phyloP scores from a whole-genome alignment of 1,140 invertebrate species.

The Papilio machaon region DNA sequence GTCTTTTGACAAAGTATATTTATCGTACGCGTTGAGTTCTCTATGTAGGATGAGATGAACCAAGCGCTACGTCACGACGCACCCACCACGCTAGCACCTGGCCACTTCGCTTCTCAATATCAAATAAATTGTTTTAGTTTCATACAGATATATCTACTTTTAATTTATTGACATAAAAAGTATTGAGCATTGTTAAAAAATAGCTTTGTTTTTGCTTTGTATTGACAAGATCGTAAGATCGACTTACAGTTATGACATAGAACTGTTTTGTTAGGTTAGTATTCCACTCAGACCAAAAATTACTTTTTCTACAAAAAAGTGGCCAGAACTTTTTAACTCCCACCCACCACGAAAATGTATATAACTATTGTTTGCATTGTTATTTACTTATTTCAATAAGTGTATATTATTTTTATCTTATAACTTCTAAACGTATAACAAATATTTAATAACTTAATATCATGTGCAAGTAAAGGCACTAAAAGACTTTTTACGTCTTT shows the following conservation, averaged over 20 bases:
- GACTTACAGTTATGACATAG: neutral
- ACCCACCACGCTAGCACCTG: slow-evolving; percentile 75
- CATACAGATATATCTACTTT: neutral
- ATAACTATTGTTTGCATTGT: slow-evolving; percentile 76
- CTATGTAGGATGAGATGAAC: slow-evolving; percentile 17
- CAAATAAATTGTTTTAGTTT: neutral
- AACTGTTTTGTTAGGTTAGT: slow-evolving; percentile 45
- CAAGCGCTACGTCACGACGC: slow-evolving; percentile 40
- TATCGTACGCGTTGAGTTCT: slow-evolving; percentile 21
- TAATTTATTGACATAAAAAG: slow-evolving; percentile 4
- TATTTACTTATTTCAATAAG: slow-evolving; percentile 62
- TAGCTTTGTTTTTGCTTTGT: neutral
- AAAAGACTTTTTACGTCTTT: slow-evolving; percentile 34
- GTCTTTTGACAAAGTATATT: slow-evolving; percentile 20
- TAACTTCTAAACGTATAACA: slow-evolving; percentile 35
- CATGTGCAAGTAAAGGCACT: slow-evolving; percentile 8
- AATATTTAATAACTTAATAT: slow-evolving; percentile 17
- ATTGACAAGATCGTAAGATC: neutral
- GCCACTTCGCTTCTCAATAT: slow-evolving; percentile 64
- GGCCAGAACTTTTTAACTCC: slow-evolving; percentile 75
- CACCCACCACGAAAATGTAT: slow-evolving; percentile 79
- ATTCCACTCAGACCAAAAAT: slow-evolving; percentile 71
- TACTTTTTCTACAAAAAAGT: slow-evolving; percentile 64
- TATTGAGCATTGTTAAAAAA: neutral
- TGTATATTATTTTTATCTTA: slow-evolving; percentile 52